Evolutionary conservation across 2,888 invertebrate species (phyloP).

Genomic region (Pomacea canaliculata): DNA sequence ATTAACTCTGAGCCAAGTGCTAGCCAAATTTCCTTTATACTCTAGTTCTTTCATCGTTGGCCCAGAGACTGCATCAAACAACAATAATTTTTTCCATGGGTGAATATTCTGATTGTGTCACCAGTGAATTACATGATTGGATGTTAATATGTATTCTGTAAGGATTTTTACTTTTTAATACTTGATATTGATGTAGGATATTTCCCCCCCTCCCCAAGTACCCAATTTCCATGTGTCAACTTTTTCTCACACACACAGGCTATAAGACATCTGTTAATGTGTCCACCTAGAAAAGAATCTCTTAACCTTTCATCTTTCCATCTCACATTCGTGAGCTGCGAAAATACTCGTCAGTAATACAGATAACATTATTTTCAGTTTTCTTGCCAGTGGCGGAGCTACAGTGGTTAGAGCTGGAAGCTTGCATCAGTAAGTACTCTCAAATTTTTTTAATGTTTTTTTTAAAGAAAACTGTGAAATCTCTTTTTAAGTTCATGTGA

Average conservation of each 20-base stretch:
- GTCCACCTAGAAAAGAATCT: too few relatives aligned
- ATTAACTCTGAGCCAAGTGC: not conserved
- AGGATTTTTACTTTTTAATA: too few relatives aligned
- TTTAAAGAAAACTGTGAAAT: not conserved
- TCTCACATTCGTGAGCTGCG: too few relatives aligned
- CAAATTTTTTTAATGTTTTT: not conserved
- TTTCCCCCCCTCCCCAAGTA: too few relatives aligned
- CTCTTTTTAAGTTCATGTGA: too few relatives aligned
- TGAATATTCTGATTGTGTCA: not conserved
- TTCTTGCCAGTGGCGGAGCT: not conserved
- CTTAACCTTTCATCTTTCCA: too few relatives aligned
- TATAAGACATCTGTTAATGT: too few relatives aligned
- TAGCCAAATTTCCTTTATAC: not conserved
- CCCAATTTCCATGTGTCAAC: too few relatives aligned
- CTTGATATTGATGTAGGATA: too few relatives aligned
- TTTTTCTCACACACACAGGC: too few relatives aligned
- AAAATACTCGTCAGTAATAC: too few relatives aligned
- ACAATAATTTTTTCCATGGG: not conserved
- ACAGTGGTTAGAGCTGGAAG: not conserved
- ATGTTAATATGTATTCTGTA: not conserved
- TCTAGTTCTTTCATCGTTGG: not conserved
- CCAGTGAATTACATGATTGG: not conserved
- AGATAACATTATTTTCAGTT: not conserved
- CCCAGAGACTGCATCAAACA: not conserved
- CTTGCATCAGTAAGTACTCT: slow-evolving; percentile 1